phyloP scores from a whole-genome alignment of 2,797 vertebrate species.

The Delichon dasypus region DNA sequence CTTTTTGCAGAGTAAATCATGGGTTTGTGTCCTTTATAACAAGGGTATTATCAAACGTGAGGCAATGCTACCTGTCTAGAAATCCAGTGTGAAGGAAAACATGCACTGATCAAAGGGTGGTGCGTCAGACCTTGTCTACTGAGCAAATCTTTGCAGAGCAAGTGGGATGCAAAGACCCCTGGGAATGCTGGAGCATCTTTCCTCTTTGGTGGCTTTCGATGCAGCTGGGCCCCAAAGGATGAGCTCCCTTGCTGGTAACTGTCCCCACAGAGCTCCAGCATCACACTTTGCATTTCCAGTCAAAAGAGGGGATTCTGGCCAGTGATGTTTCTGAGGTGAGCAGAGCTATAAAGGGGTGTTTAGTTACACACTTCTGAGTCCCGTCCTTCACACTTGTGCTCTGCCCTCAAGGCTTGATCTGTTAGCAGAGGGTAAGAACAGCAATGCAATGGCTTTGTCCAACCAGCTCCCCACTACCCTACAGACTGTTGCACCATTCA shows the following conservation, averaged over 20 bases:
- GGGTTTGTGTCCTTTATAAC: constrained; percentile 72
- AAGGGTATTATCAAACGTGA: constrained; percentile 67
- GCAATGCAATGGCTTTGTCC: neutral
- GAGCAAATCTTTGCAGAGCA: neutral
- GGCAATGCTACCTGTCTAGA: constrained; percentile 59
- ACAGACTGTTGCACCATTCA: neutral
- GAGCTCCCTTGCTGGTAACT: constrained; percentile 13
- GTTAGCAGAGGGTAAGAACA: neutral
- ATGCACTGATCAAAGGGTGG: neutral
- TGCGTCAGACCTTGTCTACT: rapidly evolving
- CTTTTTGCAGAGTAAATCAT: constrained; percentile 78
- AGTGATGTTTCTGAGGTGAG: neutral
- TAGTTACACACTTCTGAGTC: rapidly evolving
- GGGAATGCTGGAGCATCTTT: neutral
- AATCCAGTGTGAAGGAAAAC: constrained; percentile 13
- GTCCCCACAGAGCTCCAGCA: neutral
- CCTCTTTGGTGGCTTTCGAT: neutral
- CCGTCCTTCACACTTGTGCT: rapidly evolving
- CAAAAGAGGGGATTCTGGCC: neutral
- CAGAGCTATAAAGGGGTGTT: neutral
- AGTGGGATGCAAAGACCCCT: neutral
- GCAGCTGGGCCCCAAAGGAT: neutral
- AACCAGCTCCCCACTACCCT: neutral
- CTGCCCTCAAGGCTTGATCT: neutral
- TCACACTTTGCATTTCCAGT: neutral